Evolutionary conservation across 2,888 invertebrate species (phyloP), one percentile per base, ranked within the genome.

Genomic region (Xylocampa areola): DNA sequence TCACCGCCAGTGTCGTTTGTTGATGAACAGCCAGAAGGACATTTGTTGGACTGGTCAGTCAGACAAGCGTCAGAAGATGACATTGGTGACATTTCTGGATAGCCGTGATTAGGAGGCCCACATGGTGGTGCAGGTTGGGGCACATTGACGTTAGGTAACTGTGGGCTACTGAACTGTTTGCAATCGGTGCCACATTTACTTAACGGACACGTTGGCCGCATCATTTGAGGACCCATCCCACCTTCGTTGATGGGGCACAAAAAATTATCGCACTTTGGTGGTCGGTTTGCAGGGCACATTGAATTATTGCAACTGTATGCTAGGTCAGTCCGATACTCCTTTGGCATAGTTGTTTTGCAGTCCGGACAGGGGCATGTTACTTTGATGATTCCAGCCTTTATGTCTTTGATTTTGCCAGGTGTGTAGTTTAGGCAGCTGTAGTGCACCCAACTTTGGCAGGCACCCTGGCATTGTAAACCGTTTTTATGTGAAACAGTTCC

Each of bases 331-430:
- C 82, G 73, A 21, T 71, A 80, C 50, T 91, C 90, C 44, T 85
- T 88, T 0, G 87, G 85, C 7, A 69, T 19, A 10, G 51, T 47
- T 0, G 87, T 81, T 33, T 79, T 82, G 58, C 93, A 93, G 30
- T 91, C 90, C 0, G 92, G 91, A 47, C 93, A 93, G 0, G 92
- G 92, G n/a, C 93, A 93, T 0, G 79, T 85, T 0, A 93, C 82
- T 57, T 80, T 82, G 23, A 92, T 90, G 1, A 85, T 63, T 1
- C 90, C 91, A 0, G 78, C 72, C 60, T 88, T 90, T 44, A 93
- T 88, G 33, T 92, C 92, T 17, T 76, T 82, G 16, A 93, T 85
- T 73, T 85, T 88, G 0, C 91, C 91, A 8, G 90, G 89, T 0
- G 91, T 91, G 63, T 88, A 92, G 63, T 89, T 84, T 0, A 92